phyloP scores from a whole-genome alignment of 2,797 vertebrate species.

The Halcyon leucocephala region DNA sequence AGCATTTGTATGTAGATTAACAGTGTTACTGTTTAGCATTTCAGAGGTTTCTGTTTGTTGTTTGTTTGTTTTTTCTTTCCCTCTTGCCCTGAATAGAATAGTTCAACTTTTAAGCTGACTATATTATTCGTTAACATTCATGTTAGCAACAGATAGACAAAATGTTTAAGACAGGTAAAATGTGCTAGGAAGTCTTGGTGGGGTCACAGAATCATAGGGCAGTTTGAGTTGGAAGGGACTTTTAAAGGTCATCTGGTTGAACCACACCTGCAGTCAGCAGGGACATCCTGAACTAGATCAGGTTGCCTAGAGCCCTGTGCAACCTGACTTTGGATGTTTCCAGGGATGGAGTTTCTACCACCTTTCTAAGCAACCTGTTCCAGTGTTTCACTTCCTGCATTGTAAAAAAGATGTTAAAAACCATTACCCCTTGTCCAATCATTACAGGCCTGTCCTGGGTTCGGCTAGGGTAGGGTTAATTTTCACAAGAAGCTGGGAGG shows the following conservation, averaged over 20 bases:
- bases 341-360: not conserved
- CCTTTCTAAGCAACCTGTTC: not conserved
- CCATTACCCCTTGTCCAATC: fast-evolving
- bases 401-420: not conserved
- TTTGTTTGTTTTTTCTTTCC: not conserved
- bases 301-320: not conserved
- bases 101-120: not conserved
- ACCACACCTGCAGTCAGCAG: not conserved
- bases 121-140: not conserved
- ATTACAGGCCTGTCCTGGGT: not conserved
- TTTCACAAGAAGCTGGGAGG: not conserved
- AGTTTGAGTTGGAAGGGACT: not conserved
- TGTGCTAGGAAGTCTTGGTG: not conserved
- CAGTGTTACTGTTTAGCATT: not conserved
- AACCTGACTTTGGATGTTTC: not conserved
- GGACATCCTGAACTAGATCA: not conserved
- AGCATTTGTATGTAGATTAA: not conserved
- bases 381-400: not conserved
- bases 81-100: not conserved
- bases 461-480: not conserved
- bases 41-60: not conserved
- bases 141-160: not conserved
- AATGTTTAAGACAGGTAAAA: not conserved
- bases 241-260: not conserved
- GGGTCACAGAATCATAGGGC: not conserved